Base-by-base conservation (phyloP, 2,888 invertebrate genomes). In the Yponomeuta malinellus region DNA sequence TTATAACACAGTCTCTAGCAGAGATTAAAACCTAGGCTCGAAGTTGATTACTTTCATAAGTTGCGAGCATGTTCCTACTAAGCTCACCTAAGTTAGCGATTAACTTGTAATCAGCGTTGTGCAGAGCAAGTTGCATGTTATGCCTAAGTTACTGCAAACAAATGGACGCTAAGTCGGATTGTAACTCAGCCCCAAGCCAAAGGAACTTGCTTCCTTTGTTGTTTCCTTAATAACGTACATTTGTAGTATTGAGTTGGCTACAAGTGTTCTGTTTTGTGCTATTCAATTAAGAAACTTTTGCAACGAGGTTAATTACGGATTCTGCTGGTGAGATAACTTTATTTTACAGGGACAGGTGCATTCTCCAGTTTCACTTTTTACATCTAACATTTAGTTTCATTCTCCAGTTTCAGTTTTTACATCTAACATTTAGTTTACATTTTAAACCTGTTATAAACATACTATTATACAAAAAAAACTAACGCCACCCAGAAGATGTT, bases 31-130 rank as follows among this genome's bases (percentile, higher is more conserved):
- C 12, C 52, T 59, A 59, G 52, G 52, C 52, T 59, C 15, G 15
- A 59, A 59, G 52, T 59, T 59, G 15, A 4, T 59, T 59, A 15
- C 52, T 59, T 15, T 59, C 52, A 59, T 15, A 59, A 59, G 15
- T 59, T 59, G 15, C 15, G 15, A 59, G 52, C 12, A 59, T 59
- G 52, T 59, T 59, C 52, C 12, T 59, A 59, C 15, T 73, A 72
- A 69, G 65, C 66, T 66, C 72, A 73, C 69, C 71, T 72, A 72
- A 73, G 69, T 88, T 85, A 75, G 83, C 83, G 85, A 87, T 88
- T 86, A 86, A 88, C 84, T 86, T 85, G 86, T 85, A 85, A 88
- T 87, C 86, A 85, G 77, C 80, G 75, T 75, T 76, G 76, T 77
- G 81, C 83, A 81, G 52, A 59, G 81, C 82, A 81, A 81, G 76